Conservation (phyloP, 2,797 vertebrate species). For the Lagorchestes hirsutus region DNA sequence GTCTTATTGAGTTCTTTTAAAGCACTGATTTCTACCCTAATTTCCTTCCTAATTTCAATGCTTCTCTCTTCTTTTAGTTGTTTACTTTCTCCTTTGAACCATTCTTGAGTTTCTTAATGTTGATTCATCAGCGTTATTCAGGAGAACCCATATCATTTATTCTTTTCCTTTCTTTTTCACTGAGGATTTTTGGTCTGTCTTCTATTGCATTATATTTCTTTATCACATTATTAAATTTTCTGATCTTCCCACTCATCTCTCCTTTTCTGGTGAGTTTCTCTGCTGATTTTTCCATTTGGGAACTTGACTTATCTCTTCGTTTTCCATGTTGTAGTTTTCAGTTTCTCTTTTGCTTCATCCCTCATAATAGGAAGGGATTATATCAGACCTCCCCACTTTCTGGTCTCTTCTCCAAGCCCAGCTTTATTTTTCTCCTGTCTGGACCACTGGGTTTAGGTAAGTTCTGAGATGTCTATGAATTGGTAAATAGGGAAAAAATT, state of each 20-base stretch:
- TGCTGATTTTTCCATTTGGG: not conserved
- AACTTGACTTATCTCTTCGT: not conserved
- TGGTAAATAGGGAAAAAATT: not conserved
- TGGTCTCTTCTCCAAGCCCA: not conserved
- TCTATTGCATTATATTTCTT: not conserved
- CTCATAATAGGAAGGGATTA: not conserved
- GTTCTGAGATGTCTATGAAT: not conserved
- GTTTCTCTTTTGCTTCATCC: not conserved
- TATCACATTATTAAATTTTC: not conserved
- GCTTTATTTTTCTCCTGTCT: not conserved
- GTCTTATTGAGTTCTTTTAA: not conserved
- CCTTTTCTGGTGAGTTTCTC: not conserved
- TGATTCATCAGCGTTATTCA: not conserved
- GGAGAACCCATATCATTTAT: not conserved
- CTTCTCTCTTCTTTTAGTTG: not conserved
- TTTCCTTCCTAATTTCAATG: not conserved
- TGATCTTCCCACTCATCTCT: not conserved
- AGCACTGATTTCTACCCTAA: not conserved
- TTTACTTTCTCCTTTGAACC: not conserved
- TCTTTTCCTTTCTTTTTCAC: not conserved
- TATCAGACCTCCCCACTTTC: not conserved
- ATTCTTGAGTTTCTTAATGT: not conserved
- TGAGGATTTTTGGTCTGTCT: not conserved
- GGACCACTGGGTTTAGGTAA: not conserved
- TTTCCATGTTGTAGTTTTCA: not conserved